A percentile compares a stretch with the other conserved stretches of the same genome.
Evolutionary conservation across 1,140 invertebrate genomes (phyloP).

Genomic region (Hermetia illucens): DNA sequence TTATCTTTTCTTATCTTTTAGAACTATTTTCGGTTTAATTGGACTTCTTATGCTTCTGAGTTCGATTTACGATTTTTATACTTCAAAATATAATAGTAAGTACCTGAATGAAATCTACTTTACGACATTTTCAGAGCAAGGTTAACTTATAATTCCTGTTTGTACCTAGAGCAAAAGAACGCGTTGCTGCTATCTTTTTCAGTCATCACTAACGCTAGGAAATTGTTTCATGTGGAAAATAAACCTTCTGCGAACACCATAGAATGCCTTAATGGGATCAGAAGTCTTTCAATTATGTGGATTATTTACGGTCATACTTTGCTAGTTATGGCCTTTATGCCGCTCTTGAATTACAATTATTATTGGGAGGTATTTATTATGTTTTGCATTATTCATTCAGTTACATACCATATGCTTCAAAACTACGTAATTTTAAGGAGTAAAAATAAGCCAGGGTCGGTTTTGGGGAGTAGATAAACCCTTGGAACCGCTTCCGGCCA

Average conservation of each 20-base stretch:
- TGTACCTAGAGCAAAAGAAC: neutral
- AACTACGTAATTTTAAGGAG: too few species aligned
- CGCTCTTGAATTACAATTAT: too few species aligned
- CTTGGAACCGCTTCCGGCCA: too few species aligned
- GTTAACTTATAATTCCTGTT: constrained; percentile 1
- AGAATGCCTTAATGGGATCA: constrained; percentile 2
- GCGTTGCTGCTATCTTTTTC: constrained; percentile 1
- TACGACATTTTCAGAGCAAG: neutral
- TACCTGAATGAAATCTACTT: neutral
- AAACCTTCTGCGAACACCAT: neutral
- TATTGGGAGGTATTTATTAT: too few species aligned
- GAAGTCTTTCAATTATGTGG: constrained; percentile 3
- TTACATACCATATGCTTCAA: too few species aligned
- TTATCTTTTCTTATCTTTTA: neutral
- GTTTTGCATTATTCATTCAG: too few species aligned
- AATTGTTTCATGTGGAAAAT: constrained; percentile 1
- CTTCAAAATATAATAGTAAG: neutral
- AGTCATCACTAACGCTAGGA: constrained; percentile 1
- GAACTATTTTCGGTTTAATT: neutral
- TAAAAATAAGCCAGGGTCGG: too few species aligned
- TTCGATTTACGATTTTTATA: constrained; percentile 2
- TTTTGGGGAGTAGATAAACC: too few species aligned
- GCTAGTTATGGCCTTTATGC: too few species aligned
- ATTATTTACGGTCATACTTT: constrained; percentile 4
- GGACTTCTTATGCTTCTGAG: neutral